phyloP scores from a whole-genome alignment of 2,888 invertebrate species.

The Dimorphilus gyrociliatus region DNA sequence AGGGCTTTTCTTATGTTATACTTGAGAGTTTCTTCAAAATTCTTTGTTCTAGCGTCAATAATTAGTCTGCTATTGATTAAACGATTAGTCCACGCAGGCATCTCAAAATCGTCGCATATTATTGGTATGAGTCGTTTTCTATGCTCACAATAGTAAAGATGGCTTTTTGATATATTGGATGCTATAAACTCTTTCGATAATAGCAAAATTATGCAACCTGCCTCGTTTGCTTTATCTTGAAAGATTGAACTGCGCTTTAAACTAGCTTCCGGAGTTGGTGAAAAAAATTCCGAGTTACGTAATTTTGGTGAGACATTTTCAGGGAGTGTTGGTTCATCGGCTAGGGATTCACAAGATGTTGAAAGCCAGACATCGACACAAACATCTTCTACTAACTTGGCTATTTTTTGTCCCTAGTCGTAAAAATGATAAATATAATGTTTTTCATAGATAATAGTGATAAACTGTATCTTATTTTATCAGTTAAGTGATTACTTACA shows the following conservation, averaged over 20 bases:
- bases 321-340: no score
- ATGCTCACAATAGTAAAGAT: constrained; percentile 39
- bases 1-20: no score
- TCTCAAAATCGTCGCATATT: constrained; percentile 22
- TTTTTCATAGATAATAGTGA: no score
- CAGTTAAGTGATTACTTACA: constrained; percentile 16
- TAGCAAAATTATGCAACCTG: constrained; percentile 26
- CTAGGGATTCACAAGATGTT: no score
- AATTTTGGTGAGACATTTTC: no score
- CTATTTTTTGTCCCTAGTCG: no score
- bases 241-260: constrained; percentile 10
- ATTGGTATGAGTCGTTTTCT: constrained; percentile 33
- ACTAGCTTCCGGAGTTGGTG: constrained; percentile 1
- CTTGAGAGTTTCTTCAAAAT: constrained; percentile 16
- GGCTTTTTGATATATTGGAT: constrained; percentile 23
- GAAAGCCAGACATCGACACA: no score
- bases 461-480: no score
- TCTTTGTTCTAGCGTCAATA: constrained; percentile 24
- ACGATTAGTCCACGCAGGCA: constrained; percentile 34
- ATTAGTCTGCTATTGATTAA: no score
- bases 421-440: no score
- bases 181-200: constrained; percentile 23
- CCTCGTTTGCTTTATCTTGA: constrained; percentile 32
- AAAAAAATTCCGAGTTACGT: neutral
- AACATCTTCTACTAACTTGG: no score